Base-by-base conservation (phyloP, 2,797 vertebrate genomes). In the Mastacembelus armatus region DNA sequence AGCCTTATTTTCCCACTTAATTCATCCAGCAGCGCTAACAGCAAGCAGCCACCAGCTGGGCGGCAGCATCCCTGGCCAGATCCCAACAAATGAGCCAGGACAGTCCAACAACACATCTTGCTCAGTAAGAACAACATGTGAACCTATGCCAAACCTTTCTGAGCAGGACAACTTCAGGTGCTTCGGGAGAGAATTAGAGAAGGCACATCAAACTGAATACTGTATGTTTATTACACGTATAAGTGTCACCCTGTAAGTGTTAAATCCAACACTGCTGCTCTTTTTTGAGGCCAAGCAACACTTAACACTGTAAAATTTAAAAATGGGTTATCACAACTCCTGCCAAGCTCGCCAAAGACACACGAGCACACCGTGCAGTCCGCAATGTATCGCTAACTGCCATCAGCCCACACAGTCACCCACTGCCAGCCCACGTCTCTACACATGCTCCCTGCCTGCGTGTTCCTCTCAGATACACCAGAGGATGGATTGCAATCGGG, bases 1-100 rank as follows among this genome's bases (percentile, higher is more conserved):
- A 83, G 75, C 86, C 87, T 89, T 74, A 88, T 87, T 91, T 86
- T 86, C 81, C 80, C 62, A 79, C 82, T 89, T 78, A 67, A 78
- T 91, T 87, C 84, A 83, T 81, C 80, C 78, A 62, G 66, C 85
- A 78, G 83, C 26, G 35, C 74, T 61, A 84, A 87, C 55, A 82
- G 75, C 74, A 35, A 85, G 72, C 75, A 66, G 74, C 84, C 78
- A 84, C 85, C 87, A 84, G 86, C 87, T 89, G 88, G 84, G 70
- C 73, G 79, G 78, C 81, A 81, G 81, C 56, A 60, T 79, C 61
- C 57, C 69, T 85, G 87, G 89, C 84, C 87, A 68, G 60, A 63
- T 74, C 45, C 85, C 87, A 86, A 24, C 47, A 68, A 81, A 74
- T 33, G 54, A 66, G 80, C 64, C 75, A 38, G 68, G 69, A 74